phyloP scores from a whole-genome alignment of 2,888 invertebrate species.

The Melanostoma mellinum region DNA sequence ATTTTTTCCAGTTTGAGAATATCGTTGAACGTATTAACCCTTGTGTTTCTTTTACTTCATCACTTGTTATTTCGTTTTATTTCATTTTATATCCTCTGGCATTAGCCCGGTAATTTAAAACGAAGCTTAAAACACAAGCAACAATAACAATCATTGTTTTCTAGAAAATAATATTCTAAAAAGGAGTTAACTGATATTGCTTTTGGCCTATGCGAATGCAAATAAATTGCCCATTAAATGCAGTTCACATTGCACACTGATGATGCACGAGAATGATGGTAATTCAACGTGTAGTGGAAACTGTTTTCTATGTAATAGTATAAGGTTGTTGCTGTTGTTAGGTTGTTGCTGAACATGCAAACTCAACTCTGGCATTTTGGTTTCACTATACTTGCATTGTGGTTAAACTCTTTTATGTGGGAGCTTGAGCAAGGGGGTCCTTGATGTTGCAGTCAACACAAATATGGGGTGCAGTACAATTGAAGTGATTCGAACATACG shows the following conservation, averaged over 20 bases:
- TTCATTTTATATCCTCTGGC: no score
- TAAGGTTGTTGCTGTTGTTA: slow-evolving; percentile 52
- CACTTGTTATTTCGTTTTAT: no score
- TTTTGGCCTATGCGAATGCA: slow-evolving; percentile 18
- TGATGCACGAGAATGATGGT: slow-evolving; percentile 3
- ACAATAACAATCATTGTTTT: slow-evolving; percentile 43
- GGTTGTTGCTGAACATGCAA: slow-evolving; percentile 70
- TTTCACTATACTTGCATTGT: slow-evolving; percentile 63
- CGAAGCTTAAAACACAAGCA: slow-evolving; percentile 6
- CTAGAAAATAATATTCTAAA: slow-evolving; percentile 35
- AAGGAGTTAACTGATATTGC: slow-evolving; percentile 46
- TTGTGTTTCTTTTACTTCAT: no score
- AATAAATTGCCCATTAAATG: slow-evolving; percentile 46
- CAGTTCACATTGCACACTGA: slow-evolving; percentile 30
- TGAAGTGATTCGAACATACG: slow-evolving; percentile 69
- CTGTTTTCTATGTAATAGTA: slow-evolving; percentile 51
- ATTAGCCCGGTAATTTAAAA: no score
- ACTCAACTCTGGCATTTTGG: slow-evolving; percentile 65
- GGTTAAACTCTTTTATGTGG: slow-evolving; percentile 43
- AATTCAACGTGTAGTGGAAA: slow-evolving; percentile 25
- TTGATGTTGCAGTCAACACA: slow-evolving; percentile 26
- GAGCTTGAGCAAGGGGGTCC: background rate
- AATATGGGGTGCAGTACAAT: slow-evolving; percentile 28
- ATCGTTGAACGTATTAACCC: no score
- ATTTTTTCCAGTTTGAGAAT: no score